Base-by-base conservation (phyloP, 2,888 invertebrate genomes). In the Idaea dimidiata region DNA sequence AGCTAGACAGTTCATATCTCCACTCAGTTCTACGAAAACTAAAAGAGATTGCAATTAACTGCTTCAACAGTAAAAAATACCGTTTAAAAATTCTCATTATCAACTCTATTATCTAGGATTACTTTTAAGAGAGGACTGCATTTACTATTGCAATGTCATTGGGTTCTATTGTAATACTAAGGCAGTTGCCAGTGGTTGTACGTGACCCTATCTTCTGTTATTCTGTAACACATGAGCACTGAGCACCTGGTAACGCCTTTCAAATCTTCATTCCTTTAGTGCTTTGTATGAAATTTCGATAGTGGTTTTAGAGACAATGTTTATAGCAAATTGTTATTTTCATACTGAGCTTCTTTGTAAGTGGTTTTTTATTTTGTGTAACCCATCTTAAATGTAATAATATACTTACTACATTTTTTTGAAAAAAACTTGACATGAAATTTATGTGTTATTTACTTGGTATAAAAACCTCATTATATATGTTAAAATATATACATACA, bases 91-190 rank as follows among this genome's bases (percentile, higher is more conserved):
- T 62, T 65, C 54, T 18, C 60, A 61, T 66, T 63, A 62, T 62
- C 63, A 64, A 74, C 72, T 71, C 73, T 75, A 80, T 83, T 82
- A 80, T 72, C 70, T 61, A 68, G 74, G 77, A 80, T 80, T 80
- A 78, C 73, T 70, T 73, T 63, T 67, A 68, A 62, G 71, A 78
- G 74, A 75, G 74, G 54, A 72, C 68, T 69, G 76, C 82, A 77
- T 76, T 74, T 76, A 77, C 81, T 80, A 88, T 87, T 89, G 90
- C 89, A 85, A 72, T 89, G 91, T 89, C 91, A 86, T 87, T 88
- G 84, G 90, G 87, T 89, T 82, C 43, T 43, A 43, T 43, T 10
- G 43, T 43, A 14, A 24, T 24, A 8, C 43, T 43, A 43, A 14
- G 43, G 43, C 43, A 43, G 24, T 24, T 24, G 1, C 86, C 85